Evolutionary conservation across 2,888 invertebrate species (phyloP).

Genomic region (Copidosoma aretas): DNA sequence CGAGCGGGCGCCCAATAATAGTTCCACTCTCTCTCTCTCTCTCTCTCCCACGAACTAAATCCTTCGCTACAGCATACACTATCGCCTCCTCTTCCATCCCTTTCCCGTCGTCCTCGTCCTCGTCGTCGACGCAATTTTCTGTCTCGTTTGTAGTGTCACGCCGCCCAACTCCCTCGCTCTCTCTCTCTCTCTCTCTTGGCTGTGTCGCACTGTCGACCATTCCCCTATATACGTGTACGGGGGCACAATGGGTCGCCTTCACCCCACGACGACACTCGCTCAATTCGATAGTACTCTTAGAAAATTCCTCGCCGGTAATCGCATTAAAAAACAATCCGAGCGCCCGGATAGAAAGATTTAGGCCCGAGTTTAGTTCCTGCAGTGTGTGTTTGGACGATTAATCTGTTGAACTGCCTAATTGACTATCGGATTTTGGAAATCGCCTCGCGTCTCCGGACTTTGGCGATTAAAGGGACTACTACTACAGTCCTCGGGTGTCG

Average conservation of each 20-base stretch:
- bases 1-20: not conserved
- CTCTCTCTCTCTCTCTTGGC: not conserved
- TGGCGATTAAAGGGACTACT: too few species aligned
- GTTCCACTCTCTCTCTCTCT: not conserved
- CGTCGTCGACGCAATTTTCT: constrained; percentile 33
- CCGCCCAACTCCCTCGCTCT: not conserved
- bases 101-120: constrained; percentile 25
- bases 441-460: too few species aligned
- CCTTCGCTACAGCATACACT: constrained; percentile 36
- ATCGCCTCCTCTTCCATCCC: too few species aligned
- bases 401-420: constrained; percentile 18
- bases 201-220: constrained; percentile 4
- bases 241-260: constrained; percentile 8
- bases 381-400: constrained; percentile 19
- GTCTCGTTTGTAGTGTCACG: constrained; percentile 34
- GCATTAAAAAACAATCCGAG: constrained; percentile 37
- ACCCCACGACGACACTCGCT: constrained; percentile 14
- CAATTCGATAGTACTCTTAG: constrained; percentile 35
- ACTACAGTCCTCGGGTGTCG: too few species aligned
- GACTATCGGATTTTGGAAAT: not conserved
- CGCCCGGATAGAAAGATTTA: constrained; percentile 23
- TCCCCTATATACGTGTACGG: too few species aligned
- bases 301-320: constrained; percentile 33
- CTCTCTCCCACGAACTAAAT: constrained; percentile 30
- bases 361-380: constrained; percentile 7